phyloP scores from a whole-genome alignment of 2,797 vertebrate species.

The Eremophila alpestris region DNA sequence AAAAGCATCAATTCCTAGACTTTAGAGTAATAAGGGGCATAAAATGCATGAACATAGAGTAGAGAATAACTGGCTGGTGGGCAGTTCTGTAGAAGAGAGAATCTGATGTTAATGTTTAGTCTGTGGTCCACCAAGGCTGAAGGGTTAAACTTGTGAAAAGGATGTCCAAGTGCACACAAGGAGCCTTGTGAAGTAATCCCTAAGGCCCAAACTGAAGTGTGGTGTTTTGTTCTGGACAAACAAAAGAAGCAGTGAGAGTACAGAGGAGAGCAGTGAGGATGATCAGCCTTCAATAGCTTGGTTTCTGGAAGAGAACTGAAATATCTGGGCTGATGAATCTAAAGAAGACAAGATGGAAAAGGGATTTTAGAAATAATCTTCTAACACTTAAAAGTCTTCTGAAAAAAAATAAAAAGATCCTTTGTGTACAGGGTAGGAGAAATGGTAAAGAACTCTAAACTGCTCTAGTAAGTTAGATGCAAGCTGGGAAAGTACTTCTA shows the following conservation, averaged over 20 bases:
- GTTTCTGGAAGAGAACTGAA: background rate
- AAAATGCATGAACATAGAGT: background rate
- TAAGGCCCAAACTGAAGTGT: background rate
- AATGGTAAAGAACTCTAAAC: background rate
- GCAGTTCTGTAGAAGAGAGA: background rate
- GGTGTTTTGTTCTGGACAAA: background rate
- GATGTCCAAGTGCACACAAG: background rate
- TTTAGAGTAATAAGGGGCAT: background rate
- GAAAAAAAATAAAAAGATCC: background rate
- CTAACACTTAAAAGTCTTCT: background rate
- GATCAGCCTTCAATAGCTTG: background rate
- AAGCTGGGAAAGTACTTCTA: background rate
- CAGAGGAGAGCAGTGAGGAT: background rate
- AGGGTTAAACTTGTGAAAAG: background rate
- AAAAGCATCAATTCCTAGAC: background rate
- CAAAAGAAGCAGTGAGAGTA: background rate
- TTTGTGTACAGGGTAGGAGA: background rate
- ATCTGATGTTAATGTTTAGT: background rate
- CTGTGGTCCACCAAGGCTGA: background rate
- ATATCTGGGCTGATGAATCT: background rate
- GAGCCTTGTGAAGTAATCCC: background rate
- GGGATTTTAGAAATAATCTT: background rate
- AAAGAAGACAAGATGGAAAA: background rate
- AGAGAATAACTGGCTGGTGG: background rate
- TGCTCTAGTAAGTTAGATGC: background rate